Base-by-base conservation (phyloP, 1,140 invertebrate genomes). In the Globodera rostochiensis region DNA sequence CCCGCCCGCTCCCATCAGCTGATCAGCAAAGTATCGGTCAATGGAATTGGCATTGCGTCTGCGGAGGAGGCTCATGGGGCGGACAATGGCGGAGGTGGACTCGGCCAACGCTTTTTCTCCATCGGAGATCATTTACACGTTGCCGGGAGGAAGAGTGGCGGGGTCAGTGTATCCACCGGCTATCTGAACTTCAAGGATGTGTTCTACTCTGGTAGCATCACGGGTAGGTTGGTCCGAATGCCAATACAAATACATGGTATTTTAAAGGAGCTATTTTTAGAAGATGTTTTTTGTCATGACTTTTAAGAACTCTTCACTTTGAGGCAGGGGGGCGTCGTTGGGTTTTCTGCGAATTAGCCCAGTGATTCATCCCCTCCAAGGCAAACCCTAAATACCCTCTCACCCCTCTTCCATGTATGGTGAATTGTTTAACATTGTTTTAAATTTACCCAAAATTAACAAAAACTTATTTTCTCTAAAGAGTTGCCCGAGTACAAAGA, bases 101-200 rank as follows among this genome's bases (percentile, higher is more conserved):
- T 21, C 80, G 47, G 83, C 77, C 83, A 82, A 74, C 82, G 88
- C 25, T 80, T 82, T 67, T 78, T 81, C 66, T 87, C 88, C 3
- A 60, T 90, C n/a, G 85, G 82, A 87, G 82, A 88, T 87, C 86
- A 82, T 80, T 46, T 78, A 79, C 73, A 84, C 73, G 73, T 50
- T 53, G 50, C 45, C 9, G 70, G 53, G 2, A 11, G 47, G 15
- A 76, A 66, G 47, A 36, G 79, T 46, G 80, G 60, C 5, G 70
- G 64, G n/a, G 78, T 84, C 46, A 92, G 92, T 85, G 90, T 93
- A 57, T 92, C 93, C 9, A 84, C 87, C 87, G 94, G 94, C 36
- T 93, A 94, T n/a, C 93, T 95, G 92, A 93, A 94, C 87, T 91
- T 94, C 45, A 94, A 94, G 70, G 95, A 97, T 90, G 93, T 95